Evolutionary conservation across 1,140 invertebrate species (phyloP).

Genomic region (Microvelia longipes): DNA sequence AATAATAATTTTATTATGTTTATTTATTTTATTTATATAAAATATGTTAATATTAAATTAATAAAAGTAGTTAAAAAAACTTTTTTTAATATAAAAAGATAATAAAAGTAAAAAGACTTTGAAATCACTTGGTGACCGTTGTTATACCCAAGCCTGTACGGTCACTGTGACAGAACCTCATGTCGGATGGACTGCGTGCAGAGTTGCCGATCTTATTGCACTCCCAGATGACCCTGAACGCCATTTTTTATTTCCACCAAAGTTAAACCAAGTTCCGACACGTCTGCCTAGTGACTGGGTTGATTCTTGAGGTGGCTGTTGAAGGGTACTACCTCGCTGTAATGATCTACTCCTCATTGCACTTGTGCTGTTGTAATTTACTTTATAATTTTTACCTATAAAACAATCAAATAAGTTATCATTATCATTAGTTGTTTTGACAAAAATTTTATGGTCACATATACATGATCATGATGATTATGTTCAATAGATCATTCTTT

Average conservation of each 20-base stretch:
- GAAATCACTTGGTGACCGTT: not conserved
- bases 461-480: not conserved
- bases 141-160: slow-evolving; percentile 4
- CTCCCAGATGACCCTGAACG: slow-evolving; percentile 11
- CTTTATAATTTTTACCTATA: not conserved
- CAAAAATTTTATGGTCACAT: not conserved
- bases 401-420: not conserved
- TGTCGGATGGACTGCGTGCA: slow-evolving; percentile 8
- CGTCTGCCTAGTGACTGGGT: slow-evolving; percentile 38
- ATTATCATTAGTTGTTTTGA: not conserved
- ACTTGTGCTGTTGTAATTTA: not conserved
- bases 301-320: slow-evolving; percentile 14
- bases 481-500: not conserved
- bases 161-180: slow-evolving; percentile 1
- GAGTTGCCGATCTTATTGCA: slow-evolving; percentile 1
- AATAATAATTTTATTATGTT: too few relatives aligned
- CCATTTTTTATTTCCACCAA: slow-evolving; percentile 37
- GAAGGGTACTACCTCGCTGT: not conserved
- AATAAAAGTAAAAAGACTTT: too few relatives aligned
- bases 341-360: not conserved
- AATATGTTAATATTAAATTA: too few relatives aligned
- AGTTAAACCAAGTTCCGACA: slow-evolving; percentile 41
- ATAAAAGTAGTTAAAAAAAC: too few relatives aligned
- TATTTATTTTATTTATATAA: too few relatives aligned
- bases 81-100: too few relatives aligned